phyloP scores from a whole-genome alignment of 2,888 invertebrate genomes.

The Chloromyia formosa region DNA sequence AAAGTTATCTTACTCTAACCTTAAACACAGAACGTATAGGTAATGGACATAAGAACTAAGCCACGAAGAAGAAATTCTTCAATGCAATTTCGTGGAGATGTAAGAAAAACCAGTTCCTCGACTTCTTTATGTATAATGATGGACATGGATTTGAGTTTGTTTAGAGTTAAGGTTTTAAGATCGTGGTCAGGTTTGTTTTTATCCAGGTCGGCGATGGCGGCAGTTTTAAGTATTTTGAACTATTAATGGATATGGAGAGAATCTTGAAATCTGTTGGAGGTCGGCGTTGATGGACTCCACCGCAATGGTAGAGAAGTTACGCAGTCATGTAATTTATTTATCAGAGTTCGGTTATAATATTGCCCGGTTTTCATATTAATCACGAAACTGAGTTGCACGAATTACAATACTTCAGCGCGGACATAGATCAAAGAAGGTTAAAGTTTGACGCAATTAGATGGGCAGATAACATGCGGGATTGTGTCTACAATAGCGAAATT shows the following conservation, averaged over 20 bases:
- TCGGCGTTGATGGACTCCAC: constrained; percentile 13
- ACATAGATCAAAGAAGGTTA: constrained; percentile 22
- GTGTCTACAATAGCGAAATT: too few relatives aligned
- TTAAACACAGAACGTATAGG: constrained; percentile 7
- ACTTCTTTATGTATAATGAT: constrained; percentile 29
- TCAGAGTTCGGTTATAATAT: constrained; percentile 36
- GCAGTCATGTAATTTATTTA: constrained; percentile 38
- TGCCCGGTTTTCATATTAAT: constrained; percentile 13
- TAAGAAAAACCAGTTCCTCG: constrained; percentile 24
- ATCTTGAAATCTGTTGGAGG: constrained; percentile 14
- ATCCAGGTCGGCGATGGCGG: constrained; percentile 14
- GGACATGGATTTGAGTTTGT: constrained; percentile 29
- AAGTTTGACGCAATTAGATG: constrained; percentile 27
- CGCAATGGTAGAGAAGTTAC: constrained; percentile 16
- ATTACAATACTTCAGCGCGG: neutral
- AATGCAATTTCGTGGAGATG: constrained; percentile 23
- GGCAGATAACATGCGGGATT: constrained; percentile 4
- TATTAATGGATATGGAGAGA: constrained; percentile 35
- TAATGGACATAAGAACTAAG: neutral
- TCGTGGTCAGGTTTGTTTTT: constrained; percentile 36
- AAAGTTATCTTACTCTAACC: constrained; percentile 32
- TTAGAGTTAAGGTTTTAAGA: constrained; percentile 22
- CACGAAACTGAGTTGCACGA: constrained; percentile 31
- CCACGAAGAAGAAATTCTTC: constrained; percentile 13
- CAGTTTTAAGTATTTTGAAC: constrained; percentile 27